phyloP scores from a whole-genome alignment of 2,797 vertebrate species.

The Coendou prehensilis region DNA sequence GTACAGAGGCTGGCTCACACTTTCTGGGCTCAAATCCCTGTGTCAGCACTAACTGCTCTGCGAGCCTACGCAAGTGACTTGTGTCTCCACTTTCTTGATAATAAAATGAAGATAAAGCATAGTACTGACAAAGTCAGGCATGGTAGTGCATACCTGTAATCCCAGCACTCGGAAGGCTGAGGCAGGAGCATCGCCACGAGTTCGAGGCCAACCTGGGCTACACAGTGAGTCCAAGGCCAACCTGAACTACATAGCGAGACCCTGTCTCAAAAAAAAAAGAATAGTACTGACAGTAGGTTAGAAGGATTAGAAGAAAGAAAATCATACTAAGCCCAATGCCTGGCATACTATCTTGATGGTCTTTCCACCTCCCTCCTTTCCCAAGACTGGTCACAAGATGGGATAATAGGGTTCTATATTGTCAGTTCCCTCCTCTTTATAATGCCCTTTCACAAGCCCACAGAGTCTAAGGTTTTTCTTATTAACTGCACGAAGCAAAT shows the following conservation, averaged over 20 bases:
- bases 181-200: background rate
- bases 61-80: background rate
- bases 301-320: background rate
- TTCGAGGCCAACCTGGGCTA: background rate
- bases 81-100: background rate
- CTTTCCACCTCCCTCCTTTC: too few relatives aligned
- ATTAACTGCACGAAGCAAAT: background rate
- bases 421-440: background rate
- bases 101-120: background rate
- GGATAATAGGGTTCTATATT: background rate
- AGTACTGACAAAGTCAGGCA: background rate
- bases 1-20: background rate
- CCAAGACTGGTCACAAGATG: background rate
- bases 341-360: background rate
- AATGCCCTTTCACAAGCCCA: background rate
- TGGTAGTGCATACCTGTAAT: background rate
- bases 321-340: too few relatives aligned
- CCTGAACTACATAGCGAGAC: too few relatives aligned
- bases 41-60: background rate
- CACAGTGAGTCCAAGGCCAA: background rate
- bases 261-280: background rate
- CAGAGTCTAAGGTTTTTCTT: background rate
- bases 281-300: too few relatives aligned
- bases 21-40: background rate
- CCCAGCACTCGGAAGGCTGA: background rate